Conservation (phyloP, 1,140 invertebrate species). For the Ceratosolen solmsi region DNA sequence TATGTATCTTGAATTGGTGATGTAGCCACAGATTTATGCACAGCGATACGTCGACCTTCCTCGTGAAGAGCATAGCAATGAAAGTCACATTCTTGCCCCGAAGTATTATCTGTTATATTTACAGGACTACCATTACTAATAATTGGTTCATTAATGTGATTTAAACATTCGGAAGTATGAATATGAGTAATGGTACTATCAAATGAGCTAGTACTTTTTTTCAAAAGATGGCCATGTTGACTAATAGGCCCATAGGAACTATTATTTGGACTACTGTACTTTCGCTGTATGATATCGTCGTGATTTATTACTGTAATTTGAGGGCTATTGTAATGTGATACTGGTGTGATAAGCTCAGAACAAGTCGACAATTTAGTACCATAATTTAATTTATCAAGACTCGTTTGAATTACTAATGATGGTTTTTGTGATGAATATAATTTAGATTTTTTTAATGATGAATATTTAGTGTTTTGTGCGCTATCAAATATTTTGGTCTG, state of each 20-base stretch:
- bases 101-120: slow-evolving; percentile 75
- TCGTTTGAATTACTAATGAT: slow-evolving; percentile 84
- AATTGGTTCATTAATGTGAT: slow-evolving; percentile 80
- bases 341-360: slow-evolving; percentile 56
- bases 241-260: slow-evolving; percentile 70
- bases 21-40: slow-evolving; percentile 91
- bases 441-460: slow-evolving; percentile 77
- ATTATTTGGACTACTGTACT: slow-evolving; percentile 67
- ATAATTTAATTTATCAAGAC: slow-evolving; percentile 79
- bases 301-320: slow-evolving; percentile 94
- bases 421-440: slow-evolving; percentile 72
- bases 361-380: slow-evolving; percentile 48
- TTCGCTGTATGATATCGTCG: slow-evolving; percentile 78
- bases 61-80: slow-evolving; percentile 95
- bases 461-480: slow-evolving; percentile 76
- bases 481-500: slow-evolving; percentile 71
- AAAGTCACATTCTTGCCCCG: slow-evolving; percentile 89
- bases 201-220: slow-evolving; percentile 81
- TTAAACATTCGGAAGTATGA: slow-evolving; percentile 87
- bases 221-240: slow-evolving; percentile 74
- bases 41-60: slow-evolving; percentile 90
- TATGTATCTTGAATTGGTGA: slow-evolving; percentile 90
- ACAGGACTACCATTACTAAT: slow-evolving; percentile 75
- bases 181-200: slow-evolving; percentile 85
- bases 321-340: slow-evolving; percentile 79